phyloP scores from a whole-genome alignment of 1,140 invertebrate genomes.

The Elysia chlorotica region DNA sequence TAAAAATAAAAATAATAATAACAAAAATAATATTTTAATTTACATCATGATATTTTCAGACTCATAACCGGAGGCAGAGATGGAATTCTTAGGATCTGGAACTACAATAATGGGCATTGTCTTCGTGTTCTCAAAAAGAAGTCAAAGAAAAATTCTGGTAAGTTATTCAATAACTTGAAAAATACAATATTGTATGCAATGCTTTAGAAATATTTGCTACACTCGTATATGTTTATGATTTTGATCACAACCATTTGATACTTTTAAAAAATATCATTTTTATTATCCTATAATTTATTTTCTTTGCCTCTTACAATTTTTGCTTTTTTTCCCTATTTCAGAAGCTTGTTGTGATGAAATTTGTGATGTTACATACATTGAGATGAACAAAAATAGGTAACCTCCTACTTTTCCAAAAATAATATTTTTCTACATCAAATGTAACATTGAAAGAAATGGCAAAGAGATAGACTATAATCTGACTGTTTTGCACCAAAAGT shows the following conservation, averaged over 20 bases:
- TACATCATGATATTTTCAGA: no score
- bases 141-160: slow-evolving; percentile 16
- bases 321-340: no score
- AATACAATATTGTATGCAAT: no score
- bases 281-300: neutral
- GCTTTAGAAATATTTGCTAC: no score
- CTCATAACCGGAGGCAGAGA: slow-evolving; percentile 61
- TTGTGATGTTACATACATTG: slow-evolving; percentile 58
- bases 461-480: no score
- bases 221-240: no score
- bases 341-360: slow-evolving; percentile 43
- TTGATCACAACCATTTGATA: no score
- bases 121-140: slow-evolving; percentile 54
- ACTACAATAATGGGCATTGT: slow-evolving; percentile 64
- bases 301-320: neutral
- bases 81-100: slow-evolving; percentile 61
- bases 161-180: neutral
- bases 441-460: no score
- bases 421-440: neutral
- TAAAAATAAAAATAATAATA: no score
- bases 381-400: slow-evolving; percentile 61
- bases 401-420: no score
- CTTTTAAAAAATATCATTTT: neutral
- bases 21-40: no score
- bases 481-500: no score